phyloP scores from a whole-genome alignment of 2,888 invertebrate genomes.

The Acleris emargana region DNA sequence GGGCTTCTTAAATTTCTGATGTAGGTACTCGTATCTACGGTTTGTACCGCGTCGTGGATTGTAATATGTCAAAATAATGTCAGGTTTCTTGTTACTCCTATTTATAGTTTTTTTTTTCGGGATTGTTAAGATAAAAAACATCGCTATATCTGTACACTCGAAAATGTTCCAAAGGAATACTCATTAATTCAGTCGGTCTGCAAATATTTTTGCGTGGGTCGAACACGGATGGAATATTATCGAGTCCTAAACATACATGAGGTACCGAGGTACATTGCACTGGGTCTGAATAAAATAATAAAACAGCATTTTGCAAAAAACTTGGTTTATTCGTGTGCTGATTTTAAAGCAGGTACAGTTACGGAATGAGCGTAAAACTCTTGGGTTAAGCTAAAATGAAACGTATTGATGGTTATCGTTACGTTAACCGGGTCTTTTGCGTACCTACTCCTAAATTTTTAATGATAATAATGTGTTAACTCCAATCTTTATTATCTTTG shows the following conservation, averaged over 20 bases:
- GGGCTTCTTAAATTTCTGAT: no score
- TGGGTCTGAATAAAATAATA: conserved; percentile 16
- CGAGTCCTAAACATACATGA: conserved; percentile 34
- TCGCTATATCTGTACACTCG: background rate
- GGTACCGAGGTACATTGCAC: conserved; percentile 25
- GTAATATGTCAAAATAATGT: no score
- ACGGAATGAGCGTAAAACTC: no score
- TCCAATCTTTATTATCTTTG: no score
- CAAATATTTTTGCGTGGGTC: conserved; percentile 37
- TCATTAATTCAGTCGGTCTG: conserved; percentile 20
- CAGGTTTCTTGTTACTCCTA: no score
- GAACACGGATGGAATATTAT: conserved; percentile 25
- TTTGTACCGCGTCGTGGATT: no score
- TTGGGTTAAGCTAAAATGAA: no score
- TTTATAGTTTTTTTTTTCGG: background rate
- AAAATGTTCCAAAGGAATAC: conserved; percentile 3
- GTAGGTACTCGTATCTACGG: no score
- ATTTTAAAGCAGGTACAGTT: background rate
- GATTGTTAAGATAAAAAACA: background rate
- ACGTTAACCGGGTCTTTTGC: no score
- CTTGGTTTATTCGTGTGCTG: conserved; percentile 2
- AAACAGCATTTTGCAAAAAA: conserved; percentile 12
- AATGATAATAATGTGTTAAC: no score
- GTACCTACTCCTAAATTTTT: no score
- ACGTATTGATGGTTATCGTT: no score